Evolutionary conservation across 2,888 invertebrate genomes (phyloP), one percentile per base, ranked within the genome.

Genomic region (Drosophila lutescens): DNA sequence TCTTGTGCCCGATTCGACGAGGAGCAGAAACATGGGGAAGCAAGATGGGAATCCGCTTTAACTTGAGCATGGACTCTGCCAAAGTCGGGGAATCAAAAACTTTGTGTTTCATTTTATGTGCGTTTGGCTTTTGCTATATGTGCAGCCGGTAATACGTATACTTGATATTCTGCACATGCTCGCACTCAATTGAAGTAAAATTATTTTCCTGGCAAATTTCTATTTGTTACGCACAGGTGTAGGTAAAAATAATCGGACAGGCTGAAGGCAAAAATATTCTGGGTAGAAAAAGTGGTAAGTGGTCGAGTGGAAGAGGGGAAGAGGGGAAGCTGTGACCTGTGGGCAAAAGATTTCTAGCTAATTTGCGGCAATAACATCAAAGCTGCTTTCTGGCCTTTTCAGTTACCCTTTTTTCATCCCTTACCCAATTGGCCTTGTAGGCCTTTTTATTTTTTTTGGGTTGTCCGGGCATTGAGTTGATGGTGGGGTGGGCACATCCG

Each of bases 311-410:
- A n/a, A 10, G n/a, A 30, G 34, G 49, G 70, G 38, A 10, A 10
- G n/a, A 17, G 23, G 49, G 70, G 63, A 63, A 72, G 61, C 66
- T 50, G 57, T 63, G 68, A 81, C 81, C 79, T 75, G 76, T 72
- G 66, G 69, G 47, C 72, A 79, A 83, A 83, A 79, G 86, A 83
- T 86, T 86, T 85, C 80, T 86, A 81, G 86, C 83, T 86, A 86
- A 86, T 86, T 86, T 86, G 85, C 85, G 82, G 85, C 85, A 86
- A 86, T 86, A 86, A 86, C 86, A 86, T 86, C 86, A 86, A 86
- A 85, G 86, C 76, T 58, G 76, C 73, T 80, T 76, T 77, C 60
- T 68, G 65, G 66, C 74, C 76, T 67, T 78, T 77, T 79, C 74
- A 53, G 44, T 46, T 72, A 60, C 59, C 73, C 67, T 73, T 67